Conservation (phyloP, 2,888 invertebrate genomes). For the Petrophora chlorosata region DNA sequence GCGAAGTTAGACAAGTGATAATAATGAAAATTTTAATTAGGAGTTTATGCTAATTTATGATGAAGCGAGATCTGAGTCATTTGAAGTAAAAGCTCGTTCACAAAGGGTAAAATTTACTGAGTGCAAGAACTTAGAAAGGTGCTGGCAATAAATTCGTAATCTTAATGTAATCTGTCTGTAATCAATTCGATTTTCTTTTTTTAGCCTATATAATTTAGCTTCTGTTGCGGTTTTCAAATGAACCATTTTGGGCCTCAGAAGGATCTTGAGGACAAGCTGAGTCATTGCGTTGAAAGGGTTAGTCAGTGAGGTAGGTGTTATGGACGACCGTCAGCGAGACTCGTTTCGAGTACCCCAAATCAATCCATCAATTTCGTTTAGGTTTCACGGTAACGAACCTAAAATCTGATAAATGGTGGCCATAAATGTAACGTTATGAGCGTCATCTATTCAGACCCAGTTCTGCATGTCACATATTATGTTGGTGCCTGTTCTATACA, state of each 20-base stretch:
- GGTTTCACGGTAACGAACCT: conserved; percentile 15
- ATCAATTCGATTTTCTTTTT: too few relatives aligned
- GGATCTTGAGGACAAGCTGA: too few relatives aligned
- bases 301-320: too few relatives aligned
- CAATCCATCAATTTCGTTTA: conserved; percentile 22
- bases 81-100: conserved; percentile 43
- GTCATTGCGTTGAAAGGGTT: too few relatives aligned
- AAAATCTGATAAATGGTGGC: conserved; percentile 24
- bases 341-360: too few relatives aligned
- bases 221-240: too few relatives aligned
- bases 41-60: conserved; percentile 59
- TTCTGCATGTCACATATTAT: conserved; percentile 24
- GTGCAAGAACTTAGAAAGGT: conserved; percentile 42
- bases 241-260: too few relatives aligned
- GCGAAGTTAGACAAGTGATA: conserved; percentile 39
- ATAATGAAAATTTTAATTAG: conserved; percentile 57
- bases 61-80: conserved; percentile 32
- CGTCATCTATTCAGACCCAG: conserved; percentile 29
- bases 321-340: too few relatives aligned
- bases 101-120: conserved; percentile 52
- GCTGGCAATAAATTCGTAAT: too few relatives aligned
- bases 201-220: too few relatives aligned
- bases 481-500: too few relatives aligned
- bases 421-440: conserved; percentile 27
- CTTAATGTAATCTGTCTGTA: too few relatives aligned